Percentiles rank a stretch among this genome's conserved stretches.
Conservation (phyloP, 2,113 vertebrate genomes). For the Paramormyrops kingsleyae region DNA sequence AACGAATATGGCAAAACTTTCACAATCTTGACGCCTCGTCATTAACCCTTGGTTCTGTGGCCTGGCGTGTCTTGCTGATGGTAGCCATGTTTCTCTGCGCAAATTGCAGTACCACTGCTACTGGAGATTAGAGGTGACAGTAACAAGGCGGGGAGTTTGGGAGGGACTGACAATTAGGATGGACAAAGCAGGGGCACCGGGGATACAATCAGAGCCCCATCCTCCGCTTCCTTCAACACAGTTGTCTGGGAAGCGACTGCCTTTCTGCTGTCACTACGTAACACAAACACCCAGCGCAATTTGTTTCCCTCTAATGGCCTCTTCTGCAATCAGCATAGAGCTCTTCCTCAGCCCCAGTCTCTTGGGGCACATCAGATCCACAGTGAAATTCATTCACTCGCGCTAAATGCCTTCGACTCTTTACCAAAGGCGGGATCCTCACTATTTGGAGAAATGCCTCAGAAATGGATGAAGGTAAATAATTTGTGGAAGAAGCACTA, state of each 20-base stretch:
- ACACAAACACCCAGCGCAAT: conserved; percentile 11
- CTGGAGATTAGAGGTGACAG: not conserved
- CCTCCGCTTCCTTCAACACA: not conserved
- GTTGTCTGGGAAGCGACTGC: not conserved
- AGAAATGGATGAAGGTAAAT: not conserved
- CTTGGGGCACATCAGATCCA: not conserved
- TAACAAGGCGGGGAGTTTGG: not conserved
- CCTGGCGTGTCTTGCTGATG: not conserved
- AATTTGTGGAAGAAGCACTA: not conserved
- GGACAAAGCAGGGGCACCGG: not conserved
- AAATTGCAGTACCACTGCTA: not conserved
- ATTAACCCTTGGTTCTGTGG: not conserved
- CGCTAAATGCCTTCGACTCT: not conserved
- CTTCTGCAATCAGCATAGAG: not conserved
- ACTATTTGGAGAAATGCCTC: not conserved
- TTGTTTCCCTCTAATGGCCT: not conserved
- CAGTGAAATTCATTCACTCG: not conserved
- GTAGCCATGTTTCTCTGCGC: not conserved
- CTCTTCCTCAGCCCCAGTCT: not conserved
- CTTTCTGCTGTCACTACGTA: not conserved
- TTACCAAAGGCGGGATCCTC: not conserved
- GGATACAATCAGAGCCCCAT: not conserved
- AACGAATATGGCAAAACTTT: not conserved
- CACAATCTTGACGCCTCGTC: not conserved
- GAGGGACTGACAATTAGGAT: not conserved